These are phyloP conservation scores for Tokudaia muenninki DNA, from an alignment of 2,797 vertebrate genomes.

Conservation along the genomic window DNA sequence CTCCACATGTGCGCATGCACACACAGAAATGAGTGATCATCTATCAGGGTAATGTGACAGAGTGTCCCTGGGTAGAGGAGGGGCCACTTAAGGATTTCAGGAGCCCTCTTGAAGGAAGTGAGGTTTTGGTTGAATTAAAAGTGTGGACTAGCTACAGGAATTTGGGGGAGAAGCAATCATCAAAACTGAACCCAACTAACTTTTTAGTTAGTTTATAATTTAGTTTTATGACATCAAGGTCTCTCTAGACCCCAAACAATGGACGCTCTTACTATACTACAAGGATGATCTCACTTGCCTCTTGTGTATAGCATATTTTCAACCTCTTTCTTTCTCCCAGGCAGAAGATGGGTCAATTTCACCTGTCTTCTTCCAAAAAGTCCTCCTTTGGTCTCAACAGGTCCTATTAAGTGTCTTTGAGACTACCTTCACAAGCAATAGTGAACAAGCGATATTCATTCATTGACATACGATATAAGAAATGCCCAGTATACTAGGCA, in stretches of 20 bases:
- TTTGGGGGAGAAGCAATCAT: neutral
- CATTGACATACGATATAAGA: neutral
- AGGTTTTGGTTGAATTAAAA: neutral
- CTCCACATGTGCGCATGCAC: neutral
- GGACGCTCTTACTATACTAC: neutral
- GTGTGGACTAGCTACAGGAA: neutral
- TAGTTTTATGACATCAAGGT: neutral
- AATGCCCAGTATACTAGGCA: neutral
- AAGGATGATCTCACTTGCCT: neutral
- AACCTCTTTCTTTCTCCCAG: slow-evolving; percentile 27
- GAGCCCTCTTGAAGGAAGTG: neutral
- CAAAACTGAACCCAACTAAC: neutral
- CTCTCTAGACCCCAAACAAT: neutral
- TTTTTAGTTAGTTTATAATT: neutral
- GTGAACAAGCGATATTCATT: neutral
- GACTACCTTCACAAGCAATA: neutral
- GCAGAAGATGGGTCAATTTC: neutral
- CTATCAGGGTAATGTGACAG: neutral
- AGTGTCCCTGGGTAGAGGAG: neutral
- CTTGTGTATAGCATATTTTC: neutral
- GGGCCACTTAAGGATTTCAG: neutral
- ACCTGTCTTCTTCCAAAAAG: neutral
- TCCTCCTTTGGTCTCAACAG: neutral
- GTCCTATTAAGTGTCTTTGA: slow-evolving; percentile 24
- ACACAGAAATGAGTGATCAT: neutral